These are phyloP conservation scores for Trypoxylon attenuatum DNA, from an alignment of 2,888 invertebrate species.

Conservation along the genomic window DNA sequence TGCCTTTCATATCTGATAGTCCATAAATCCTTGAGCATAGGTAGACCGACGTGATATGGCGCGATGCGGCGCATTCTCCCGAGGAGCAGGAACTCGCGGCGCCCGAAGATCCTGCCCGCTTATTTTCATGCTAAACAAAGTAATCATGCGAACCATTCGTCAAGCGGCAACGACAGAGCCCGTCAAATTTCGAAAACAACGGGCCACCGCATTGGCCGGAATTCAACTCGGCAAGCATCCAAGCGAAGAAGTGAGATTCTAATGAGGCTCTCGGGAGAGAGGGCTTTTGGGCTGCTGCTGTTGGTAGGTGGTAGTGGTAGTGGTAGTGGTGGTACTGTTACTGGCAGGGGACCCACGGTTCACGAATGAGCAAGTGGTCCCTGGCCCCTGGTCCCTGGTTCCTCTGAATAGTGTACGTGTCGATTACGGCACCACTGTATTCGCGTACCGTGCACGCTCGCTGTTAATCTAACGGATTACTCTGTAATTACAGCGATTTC, in stretches of 20 bases:
- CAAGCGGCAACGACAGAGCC: slow-evolving; percentile 36
- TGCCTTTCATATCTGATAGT: slow-evolving; percentile 28
- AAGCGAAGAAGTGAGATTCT: slow-evolving; percentile 51
- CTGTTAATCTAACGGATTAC: slow-evolving; percentile 12
- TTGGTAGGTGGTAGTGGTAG: not conserved
- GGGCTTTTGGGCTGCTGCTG: not conserved
- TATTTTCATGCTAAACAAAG: slow-evolving; percentile 48
- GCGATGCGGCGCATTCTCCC: not conserved
- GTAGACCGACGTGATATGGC: no score
- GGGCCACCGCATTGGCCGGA: slow-evolving; percentile 51
- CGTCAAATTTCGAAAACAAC: slow-evolving; percentile 51
- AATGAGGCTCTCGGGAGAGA: slow-evolving; percentile 42
- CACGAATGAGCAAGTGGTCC: no score
- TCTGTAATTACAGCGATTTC: not conserved
- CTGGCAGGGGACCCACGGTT: slow-evolving; percentile 1
- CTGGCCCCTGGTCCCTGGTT: not conserved
- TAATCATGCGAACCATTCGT: slow-evolving; percentile 51
- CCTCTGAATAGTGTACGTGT: not conserved
- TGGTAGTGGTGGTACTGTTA: not conserved
- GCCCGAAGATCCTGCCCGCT: slow-evolving; percentile 23
- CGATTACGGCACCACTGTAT: slow-evolving; percentile 3
- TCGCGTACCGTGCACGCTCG: not conserved
- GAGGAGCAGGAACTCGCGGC: not conserved
- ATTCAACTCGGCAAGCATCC: slow-evolving; percentile 56
- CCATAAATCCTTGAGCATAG: slow-evolving; percentile 45